Percentiles rank a stretch among this genome's conserved stretches.
Evolutionary conservation across 2,113 vertebrate species (phyloP).

Genomic region (Gymnocephalus cernua): DNA sequence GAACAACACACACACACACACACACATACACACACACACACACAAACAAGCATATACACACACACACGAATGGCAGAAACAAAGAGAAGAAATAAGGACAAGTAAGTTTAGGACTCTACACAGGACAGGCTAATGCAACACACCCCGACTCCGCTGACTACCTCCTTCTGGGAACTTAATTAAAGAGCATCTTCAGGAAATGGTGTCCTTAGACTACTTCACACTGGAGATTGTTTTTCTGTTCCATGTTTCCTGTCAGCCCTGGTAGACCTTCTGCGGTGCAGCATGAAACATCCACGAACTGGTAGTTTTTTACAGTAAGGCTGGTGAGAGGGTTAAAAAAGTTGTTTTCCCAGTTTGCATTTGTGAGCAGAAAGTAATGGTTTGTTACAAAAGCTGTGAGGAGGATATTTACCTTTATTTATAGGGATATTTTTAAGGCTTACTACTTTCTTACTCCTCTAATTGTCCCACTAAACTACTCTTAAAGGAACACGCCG

Average conservation of each 20-base stretch:
- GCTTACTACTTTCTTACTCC: no score
- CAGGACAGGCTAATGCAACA: constrained; percentile 31
- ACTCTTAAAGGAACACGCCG: no score
- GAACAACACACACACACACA: constrained; percentile 38
- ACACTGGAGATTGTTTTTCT: constrained; percentile 22
- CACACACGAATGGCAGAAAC: constrained; percentile 23
- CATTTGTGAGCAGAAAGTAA: background rate
- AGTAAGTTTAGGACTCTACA: constrained; percentile 42
- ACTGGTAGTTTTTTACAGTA: background rate
- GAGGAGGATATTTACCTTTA: background rate
- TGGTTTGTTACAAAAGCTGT: background rate
- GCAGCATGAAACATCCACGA: background rate
- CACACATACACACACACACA: constrained; percentile 23
- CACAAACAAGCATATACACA: no score
- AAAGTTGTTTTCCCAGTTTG: background rate
- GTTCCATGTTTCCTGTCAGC: constrained; percentile 41
- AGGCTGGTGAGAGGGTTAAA: background rate
- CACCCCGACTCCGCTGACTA: constrained; percentile 33
- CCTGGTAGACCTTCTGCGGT: background rate
- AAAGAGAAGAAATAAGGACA: constrained; percentile 17
- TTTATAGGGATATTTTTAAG: background rate
- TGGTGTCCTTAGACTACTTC: constrained; percentile 16
- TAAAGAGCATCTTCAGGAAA: constrained; percentile 69
- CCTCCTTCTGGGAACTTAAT: constrained; percentile 61
- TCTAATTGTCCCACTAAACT: no score